Base-by-base conservation (phyloP, 2,888 invertebrate species). In the Aspidapion aeneum region DNA sequence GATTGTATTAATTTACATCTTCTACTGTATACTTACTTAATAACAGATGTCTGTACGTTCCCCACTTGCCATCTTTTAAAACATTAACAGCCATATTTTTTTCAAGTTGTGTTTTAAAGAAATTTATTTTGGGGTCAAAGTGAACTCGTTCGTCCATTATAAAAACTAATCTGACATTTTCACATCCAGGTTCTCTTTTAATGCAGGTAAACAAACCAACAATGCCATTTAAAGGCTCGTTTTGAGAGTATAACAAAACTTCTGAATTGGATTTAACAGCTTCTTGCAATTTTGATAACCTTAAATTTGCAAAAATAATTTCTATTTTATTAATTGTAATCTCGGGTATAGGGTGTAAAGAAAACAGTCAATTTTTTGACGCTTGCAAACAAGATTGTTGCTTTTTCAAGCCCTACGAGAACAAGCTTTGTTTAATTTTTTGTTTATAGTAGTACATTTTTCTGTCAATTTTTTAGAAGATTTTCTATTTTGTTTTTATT, bases 41-140 rank as follows among this genome's bases (percentile, higher is more conserved):
- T 1, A 63, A 22, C 1, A 66, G 3, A 79, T 96, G 94, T n/a
- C 94, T 85, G 76, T 93, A 94, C 0, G 91, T 90, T n/a, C 79
- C 83, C 84, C 74, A 86, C 12, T 72, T 66, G 3, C 77, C 85
- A 73, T 89, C 80, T 69, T 86, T 85, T 69, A 83, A 87, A 51
- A 98, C 86, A 76, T 96, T 97, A 57, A 93, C 80, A 0, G 89
- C 88, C 68, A 98, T 79, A 75, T 94, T 91, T 71, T 90, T 87
- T 12, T 85, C 80, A 0, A 90, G 75, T 71, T 91, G 91, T 1
- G 83, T 79, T 20, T 83, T 81, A 74, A 90, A 92, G 57, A 91
- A 83, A 1, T 64, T 55, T 17, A 64, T 55, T 7, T 64, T 72
- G 1, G 86, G 78, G 68, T 87, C 85, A 69, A 93, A 93, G 1